These are phyloP conservation scores for Bicyclus anynana DNA, from an alignment of 1,140 invertebrate genomes.

Conservation along the genomic window DNA sequence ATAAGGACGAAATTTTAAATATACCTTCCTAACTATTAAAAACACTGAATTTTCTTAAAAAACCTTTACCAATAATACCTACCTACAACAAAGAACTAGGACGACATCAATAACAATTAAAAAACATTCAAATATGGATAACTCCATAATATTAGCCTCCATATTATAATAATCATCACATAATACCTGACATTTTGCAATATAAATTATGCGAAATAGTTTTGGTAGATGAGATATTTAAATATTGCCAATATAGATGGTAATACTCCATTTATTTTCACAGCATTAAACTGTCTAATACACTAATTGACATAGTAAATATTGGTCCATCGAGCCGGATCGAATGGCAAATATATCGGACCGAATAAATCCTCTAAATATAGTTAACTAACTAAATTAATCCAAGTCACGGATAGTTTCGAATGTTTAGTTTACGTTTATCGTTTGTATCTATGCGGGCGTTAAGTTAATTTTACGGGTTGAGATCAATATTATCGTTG, in stretches of 20 bases:
- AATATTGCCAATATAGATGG: background rate
- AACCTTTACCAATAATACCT: no score
- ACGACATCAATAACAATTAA: background rate
- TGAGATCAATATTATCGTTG: constrained; percentile 8
- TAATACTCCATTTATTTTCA: background rate
- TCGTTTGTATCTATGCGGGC: constrained; percentile 8
- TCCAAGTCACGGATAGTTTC: constrained; percentile 9
- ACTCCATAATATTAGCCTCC: background rate
- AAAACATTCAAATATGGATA: background rate
- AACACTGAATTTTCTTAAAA: no score
- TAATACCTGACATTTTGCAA: background rate
- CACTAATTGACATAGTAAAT: constrained; percentile 28
- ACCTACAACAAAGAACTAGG: no score
- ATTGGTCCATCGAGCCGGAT: background rate
- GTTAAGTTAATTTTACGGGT: background rate
- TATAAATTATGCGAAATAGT: background rate
- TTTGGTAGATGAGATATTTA: background rate
- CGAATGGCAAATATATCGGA: background rate
- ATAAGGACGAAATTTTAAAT: no score
- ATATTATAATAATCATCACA: background rate
- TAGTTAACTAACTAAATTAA: constrained; percentile 13
- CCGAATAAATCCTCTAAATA: background rate
- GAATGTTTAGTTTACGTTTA: background rate
- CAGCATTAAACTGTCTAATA: constrained; percentile 18
- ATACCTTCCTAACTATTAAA: no score